A percentile compares a stretch with the other conserved stretches of the same genome.
Evolutionary conservation across 2,888 invertebrate genomes (phyloP).

Genomic region (Quadriops clusia): DNA sequence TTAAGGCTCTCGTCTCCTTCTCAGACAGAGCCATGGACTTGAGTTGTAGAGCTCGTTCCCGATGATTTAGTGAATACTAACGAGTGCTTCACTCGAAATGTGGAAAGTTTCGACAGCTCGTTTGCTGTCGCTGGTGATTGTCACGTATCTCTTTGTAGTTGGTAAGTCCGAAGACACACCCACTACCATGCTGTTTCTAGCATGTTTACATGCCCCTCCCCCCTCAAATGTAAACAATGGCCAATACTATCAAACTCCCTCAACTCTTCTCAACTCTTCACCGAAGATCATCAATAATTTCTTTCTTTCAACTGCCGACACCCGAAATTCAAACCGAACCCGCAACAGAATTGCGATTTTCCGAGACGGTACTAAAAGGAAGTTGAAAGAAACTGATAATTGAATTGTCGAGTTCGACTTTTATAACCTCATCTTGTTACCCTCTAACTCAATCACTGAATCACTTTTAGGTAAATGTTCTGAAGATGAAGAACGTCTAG

Average conservation of each 20-base stretch:
- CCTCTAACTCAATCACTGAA: neutral
- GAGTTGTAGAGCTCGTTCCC: slow-evolving; percentile 27
- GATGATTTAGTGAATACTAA: slow-evolving; percentile 29
- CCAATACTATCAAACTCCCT: slow-evolving; percentile 2
- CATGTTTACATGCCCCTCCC: slow-evolving; percentile 39
- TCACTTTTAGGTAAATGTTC: slow-evolving; percentile 62
- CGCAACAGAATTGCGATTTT: too few species aligned
- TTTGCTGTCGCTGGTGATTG: slow-evolving; percentile 28
- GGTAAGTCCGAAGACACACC: slow-evolving; percentile 34
- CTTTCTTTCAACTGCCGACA: too few species aligned
- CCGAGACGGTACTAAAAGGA: too few species aligned
- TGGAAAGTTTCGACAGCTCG: slow-evolving; percentile 29
- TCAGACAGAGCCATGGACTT: slow-evolving; percentile 31
- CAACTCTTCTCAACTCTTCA: neutral
- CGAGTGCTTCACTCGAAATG: slow-evolving; percentile 28
- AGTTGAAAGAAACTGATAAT: neutral
- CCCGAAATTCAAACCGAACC: too few species aligned
- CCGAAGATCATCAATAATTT: neutral
- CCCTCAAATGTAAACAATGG: slow-evolving; percentile 30
- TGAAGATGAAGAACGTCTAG: slow-evolving; percentile 92
- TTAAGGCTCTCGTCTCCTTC: slow-evolving; percentile 20
- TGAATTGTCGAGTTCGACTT: neutral
- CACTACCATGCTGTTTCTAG: slow-evolving; percentile 32
- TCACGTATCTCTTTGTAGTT: slow-evolving; percentile 31
- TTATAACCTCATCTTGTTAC: neutral